Evolutionary conservation across 2,113 vertebrate genomes (phyloP).

Genomic region (Dendrocopos noguchii): DNA sequence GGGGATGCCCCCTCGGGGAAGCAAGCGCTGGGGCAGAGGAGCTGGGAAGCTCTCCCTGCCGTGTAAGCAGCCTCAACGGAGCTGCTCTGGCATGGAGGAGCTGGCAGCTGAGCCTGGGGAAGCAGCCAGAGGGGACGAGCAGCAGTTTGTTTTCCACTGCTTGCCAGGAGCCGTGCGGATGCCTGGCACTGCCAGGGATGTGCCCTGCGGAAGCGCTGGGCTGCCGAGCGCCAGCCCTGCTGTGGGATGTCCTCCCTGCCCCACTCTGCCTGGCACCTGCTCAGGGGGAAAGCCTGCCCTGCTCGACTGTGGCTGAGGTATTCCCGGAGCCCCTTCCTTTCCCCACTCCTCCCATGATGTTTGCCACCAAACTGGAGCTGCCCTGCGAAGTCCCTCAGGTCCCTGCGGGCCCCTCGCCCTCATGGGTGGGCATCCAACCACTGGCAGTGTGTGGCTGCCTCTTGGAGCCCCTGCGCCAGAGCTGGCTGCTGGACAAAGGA

Average conservation of each 20-base stretch:
- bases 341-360: rapidly evolving
- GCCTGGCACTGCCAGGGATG: not conserved
- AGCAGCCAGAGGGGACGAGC: conserved; percentile 15
- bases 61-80: rapidly evolving
- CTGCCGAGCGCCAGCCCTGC: not conserved
- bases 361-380: not conserved
- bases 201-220: not conserved
- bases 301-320: rapidly evolving
- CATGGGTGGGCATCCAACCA: not conserved
- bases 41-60: not conserved
- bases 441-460: not conserved
- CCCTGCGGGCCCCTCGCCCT: not conserved
- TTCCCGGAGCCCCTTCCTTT: not conserved
- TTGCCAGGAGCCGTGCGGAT: conserved; percentile 12
- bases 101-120: conserved; percentile 19
- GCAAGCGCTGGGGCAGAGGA: not conserved
- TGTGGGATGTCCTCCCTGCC: not conserved
- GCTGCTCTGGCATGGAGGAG: not conserved
- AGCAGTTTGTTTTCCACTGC: not conserved
- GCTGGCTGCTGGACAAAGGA: not conserved
- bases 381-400: rapidly evolving
- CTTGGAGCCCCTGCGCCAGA: rapidly evolving
- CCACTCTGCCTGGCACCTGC: not conserved
- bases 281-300: not conserved
- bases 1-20: not conserved